Conservation (phyloP, 2,888 invertebrate species). For the Drosophila anceps region DNA sequence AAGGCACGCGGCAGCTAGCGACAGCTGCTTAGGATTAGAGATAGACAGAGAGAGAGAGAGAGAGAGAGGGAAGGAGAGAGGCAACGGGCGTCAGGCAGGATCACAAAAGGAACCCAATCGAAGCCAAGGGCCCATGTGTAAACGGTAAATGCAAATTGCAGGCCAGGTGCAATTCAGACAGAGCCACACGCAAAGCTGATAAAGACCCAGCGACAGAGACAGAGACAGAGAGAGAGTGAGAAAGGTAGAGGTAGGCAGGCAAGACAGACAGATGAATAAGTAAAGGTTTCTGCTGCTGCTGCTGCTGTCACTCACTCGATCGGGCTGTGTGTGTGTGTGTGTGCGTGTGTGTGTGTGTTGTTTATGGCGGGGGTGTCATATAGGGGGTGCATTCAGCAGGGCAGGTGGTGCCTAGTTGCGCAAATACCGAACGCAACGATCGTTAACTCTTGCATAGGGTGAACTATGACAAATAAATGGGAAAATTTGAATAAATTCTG, state of each 20-base stretch:
- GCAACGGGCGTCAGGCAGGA: constrained; percentile 4
- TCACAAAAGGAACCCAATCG: constrained; percentile 22
- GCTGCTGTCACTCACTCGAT: constrained; percentile 22
- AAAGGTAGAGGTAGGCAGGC: constrained; percentile 2
- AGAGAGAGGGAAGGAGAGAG: background rate
- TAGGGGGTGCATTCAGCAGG: constrained; percentile 17
- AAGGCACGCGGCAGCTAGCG: constrained; percentile 65
- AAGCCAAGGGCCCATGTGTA: constrained; percentile 46
- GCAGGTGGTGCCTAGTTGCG: constrained; percentile 49
- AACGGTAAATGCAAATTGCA: constrained; percentile 78
- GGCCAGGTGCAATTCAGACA: constrained; percentile 82
- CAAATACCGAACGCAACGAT: constrained; percentile 27
- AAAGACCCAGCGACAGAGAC: constrained; percentile 23
- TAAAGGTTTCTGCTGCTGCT: constrained; percentile 31
- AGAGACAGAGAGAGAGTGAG: background rate
- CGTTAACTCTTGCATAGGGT: constrained; percentile 16
- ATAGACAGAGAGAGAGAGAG: background rate
- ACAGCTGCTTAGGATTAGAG: constrained; percentile 62
- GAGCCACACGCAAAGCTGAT: constrained; percentile 65
- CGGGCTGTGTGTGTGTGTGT: background rate
- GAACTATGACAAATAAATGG: constrained; percentile 26
- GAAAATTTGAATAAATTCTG: background rate
- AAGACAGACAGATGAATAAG: constrained; percentile 42
- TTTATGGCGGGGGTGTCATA: constrained; percentile 37
- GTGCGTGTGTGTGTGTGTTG: background rate